phyloP scores from a whole-genome alignment of 2,113 vertebrate genomes.

The Eulemur rufifrons region DNA sequence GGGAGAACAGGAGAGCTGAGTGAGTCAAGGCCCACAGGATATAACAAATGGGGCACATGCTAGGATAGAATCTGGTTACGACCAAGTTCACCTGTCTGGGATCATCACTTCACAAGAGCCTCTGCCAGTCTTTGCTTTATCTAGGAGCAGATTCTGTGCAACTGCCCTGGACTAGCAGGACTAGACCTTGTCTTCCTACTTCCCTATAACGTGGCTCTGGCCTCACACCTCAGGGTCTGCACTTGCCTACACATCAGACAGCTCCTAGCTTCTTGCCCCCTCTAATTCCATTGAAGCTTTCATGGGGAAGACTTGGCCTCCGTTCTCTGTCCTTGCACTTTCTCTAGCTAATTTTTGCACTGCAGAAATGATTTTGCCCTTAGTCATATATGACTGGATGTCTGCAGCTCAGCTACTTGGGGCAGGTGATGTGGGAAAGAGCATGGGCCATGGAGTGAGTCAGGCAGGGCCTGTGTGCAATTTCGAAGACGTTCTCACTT shows the following conservation, averaged over 20 bases:
- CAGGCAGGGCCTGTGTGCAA: background rate
- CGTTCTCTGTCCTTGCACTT: background rate
- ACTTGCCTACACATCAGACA: background rate
- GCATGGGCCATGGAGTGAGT: background rate
- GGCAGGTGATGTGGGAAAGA: background rate
- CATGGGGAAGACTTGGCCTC: background rate
- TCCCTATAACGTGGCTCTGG: background rate
- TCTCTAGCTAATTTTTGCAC: background rate
- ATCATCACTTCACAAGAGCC: background rate
- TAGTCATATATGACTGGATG: background rate
- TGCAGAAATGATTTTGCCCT: constrained; percentile 30
- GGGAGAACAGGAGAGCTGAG: background rate
- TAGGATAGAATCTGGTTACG: background rate
- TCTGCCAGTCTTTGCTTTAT: background rate
- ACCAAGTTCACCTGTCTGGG: background rate
- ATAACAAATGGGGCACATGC: background rate
- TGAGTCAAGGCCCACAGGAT: no score
- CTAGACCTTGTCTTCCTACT: background rate
- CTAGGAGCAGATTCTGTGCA: background rate
- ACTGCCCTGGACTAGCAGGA: background rate
- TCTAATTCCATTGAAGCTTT: background rate
- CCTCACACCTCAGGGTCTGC: background rate
- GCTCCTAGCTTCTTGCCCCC: background rate
- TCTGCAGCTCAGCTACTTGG: background rate
- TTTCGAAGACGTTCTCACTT: background rate